Evolutionary conservation across 2,113 vertebrate species (phyloP).

Genomic region (Sclerurus mexicanus): DNA sequence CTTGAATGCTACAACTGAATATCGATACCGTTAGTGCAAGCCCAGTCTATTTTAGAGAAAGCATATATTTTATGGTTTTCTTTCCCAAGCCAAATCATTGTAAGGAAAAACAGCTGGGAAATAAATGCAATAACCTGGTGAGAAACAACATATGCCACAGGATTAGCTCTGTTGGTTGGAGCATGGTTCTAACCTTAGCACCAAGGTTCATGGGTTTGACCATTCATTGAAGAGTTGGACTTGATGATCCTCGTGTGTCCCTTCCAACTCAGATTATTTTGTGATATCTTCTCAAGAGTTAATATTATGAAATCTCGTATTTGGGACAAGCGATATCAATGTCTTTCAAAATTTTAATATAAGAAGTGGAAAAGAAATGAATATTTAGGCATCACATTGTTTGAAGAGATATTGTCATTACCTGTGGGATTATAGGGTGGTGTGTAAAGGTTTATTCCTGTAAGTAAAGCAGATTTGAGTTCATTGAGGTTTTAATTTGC

Average conservation of each 20-base stretch:
- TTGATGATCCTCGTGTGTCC: not conserved
- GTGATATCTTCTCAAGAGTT: not conserved
- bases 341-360: not conserved
- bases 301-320: not conserved
- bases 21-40: not conserved
- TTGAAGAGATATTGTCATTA: not conserved
- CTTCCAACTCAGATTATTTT: not conserved
- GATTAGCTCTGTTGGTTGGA: not conserved
- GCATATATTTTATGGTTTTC: not conserved
- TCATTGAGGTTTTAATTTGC: not conserved
- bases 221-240: not conserved
- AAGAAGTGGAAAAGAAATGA: not conserved
- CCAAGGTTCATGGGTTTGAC: not conserved
- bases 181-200: not conserved
- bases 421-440: not conserved
- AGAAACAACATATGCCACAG: not conserved
- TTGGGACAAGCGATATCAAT: not conserved
- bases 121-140: not conserved
- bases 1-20: not conserved
- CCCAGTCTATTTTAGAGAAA: not conserved
- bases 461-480: not conserved
- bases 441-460: not conserved
- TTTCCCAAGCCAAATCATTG: not conserved
- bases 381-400: not conserved
- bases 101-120: not conserved